Evolutionary conservation across 2,888 invertebrate species (phyloP), one percentile per base, ranked within the genome.

Genomic region (Arctia plantaginis): DNA sequence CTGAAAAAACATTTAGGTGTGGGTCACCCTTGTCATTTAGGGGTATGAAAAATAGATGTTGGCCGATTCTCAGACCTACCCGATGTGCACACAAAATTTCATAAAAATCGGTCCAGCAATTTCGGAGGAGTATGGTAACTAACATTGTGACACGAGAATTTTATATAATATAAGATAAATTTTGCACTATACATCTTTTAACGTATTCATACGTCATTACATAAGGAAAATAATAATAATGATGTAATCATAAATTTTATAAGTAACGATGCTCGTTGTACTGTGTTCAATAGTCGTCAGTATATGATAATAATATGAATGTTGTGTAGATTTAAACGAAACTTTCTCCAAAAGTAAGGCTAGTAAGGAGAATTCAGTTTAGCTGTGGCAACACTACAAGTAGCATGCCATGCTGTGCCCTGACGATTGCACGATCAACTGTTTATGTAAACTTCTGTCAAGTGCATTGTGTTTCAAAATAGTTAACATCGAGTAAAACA

Each of bases 361-460:
- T 47, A 39, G 3, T 69, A 55, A 66, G 80, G 75, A 69, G 75
- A 47, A 68, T 75, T 41, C 69, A 72, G 30, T 64, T 62, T 33
- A 47, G 66, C 70, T 73, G 78, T 91, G 87, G 90, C 86, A 92
- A 88, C 88, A 83, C 83, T 23, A 77, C 75, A 74, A 87, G 88
- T 89, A 86, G 87, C 89, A 88, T 90, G 90, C 88, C 88, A 87
- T 89, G 89, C 87, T 87, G 84, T 68, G 68, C 67, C 72, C 33
- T 39, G 44, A 30, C 64, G 23, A 62, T 44, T 64, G 39, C 64
- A 33, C 81, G 86, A 81, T 80, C 86, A 81, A 88, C 86, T 91
- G 91, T 91, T 91, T 92, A 88, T 90, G 88, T 91, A 90, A 92
- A 92, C 91, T 92, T 89, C 86, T 88, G 88, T 87, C 88, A 87